Evolutionary conservation across 2,888 invertebrate species (phyloP), one percentile per base, ranked within the genome.

Genomic region (Tryphoninae sp.): DNA sequence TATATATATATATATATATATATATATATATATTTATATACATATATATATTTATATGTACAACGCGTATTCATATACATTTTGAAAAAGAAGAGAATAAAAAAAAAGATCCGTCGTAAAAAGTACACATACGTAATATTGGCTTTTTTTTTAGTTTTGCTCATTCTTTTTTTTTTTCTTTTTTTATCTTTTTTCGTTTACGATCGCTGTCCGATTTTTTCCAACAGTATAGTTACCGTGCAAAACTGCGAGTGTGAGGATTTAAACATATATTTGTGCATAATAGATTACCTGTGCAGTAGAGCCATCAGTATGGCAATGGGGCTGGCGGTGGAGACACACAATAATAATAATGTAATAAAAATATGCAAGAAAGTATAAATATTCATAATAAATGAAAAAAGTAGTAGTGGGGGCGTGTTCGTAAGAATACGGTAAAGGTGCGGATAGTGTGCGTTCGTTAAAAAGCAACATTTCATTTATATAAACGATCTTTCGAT

Each of bases 281-380:
- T 90, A 89, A 88, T 91, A 88, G 92, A 94, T 96, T 97, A 97
- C 97, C 97, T 97, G 95, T 96, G 96, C 92, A 97, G 95, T 92
- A 97, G 95, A 94, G 96, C 97, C 97, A 97, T 97, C 95, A 97
- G 96, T 94, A 96, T 97, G 95, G 97, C 97, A 95, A 97, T 96
- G 94, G 97, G 97, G 96, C 97, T 97, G 96, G 94, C 95, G 92
- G 93, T 93, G 95, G 94, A 95, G 94, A 95, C 94, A 95, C 94
- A 95, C 93, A 94, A 93, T 94, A 94, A 92, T 94, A 77, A 77
- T 77, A 89, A 90, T 91, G 91, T 91, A 91, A 92, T 92, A 91
- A 91, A 91, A 90, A 91, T 91, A 90, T 89, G 89, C 89, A 89
- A 89, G 87, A 90, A 91, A 90, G 86, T 89, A 90, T 88, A 88